A percentile compares a stretch with the other conserved stretches of the same genome.
Evolutionary conservation across 92 coral and sea anemone species (phyloP).

Genomic region (Scolanthus callimorphus): DNA sequence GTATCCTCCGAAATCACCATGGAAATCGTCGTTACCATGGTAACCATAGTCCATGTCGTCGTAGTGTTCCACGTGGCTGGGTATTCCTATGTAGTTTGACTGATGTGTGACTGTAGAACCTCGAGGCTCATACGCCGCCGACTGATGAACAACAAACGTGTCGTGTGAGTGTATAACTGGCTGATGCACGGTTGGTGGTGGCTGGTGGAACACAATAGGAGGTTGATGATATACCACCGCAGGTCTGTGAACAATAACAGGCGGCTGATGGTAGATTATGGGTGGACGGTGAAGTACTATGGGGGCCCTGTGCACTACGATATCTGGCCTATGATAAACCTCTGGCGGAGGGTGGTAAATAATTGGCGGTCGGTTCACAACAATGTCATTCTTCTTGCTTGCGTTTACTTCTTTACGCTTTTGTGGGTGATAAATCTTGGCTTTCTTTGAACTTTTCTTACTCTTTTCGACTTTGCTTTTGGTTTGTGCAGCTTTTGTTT

Average conservation of each 20-base stretch:
- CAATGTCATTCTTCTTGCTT: slow-evolving; percentile 81
- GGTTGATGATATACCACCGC: slow-evolving; percentile 99
- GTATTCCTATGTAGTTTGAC: slow-evolving; percentile 83
- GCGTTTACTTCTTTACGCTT: slow-evolving; percentile 65
- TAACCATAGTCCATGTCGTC: slow-evolving; percentile 27
- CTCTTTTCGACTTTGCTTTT: slow-evolving; percentile 23
- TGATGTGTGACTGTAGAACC: slow-evolving; percentile 74
- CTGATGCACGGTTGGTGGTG: slow-evolving; percentile 92
- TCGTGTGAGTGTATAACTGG: slow-evolving; percentile 92
- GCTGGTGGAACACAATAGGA: slow-evolving; percentile 92
- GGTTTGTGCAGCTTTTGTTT: slow-evolving; percentile 21
- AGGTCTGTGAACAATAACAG: slow-evolving; percentile 97
- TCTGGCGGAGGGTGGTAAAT: slow-evolving; percentile 99
- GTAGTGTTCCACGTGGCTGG: slow-evolving; percentile 72
- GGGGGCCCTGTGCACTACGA: slow-evolving; percentile 98
- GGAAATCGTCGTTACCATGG: slow-evolving; percentile 13
- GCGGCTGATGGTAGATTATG: slow-evolving; percentile 94
- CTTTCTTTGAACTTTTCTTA: slow-evolving; percentile 20
- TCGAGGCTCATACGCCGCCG: slow-evolving; percentile 69
- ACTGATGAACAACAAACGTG: slow-evolving; percentile 82
- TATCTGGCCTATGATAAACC: slow-evolving; percentile 97
- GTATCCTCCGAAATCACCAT: slow-evolving; percentile 31
- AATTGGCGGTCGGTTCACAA: slow-evolving; percentile 95
- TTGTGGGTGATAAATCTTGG: slow-evolving; percentile 44
- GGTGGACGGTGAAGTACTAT: slow-evolving; percentile 98